Conservation (phyloP, 2,888 invertebrate genomes). For the Chymomyza amoena region DNA sequence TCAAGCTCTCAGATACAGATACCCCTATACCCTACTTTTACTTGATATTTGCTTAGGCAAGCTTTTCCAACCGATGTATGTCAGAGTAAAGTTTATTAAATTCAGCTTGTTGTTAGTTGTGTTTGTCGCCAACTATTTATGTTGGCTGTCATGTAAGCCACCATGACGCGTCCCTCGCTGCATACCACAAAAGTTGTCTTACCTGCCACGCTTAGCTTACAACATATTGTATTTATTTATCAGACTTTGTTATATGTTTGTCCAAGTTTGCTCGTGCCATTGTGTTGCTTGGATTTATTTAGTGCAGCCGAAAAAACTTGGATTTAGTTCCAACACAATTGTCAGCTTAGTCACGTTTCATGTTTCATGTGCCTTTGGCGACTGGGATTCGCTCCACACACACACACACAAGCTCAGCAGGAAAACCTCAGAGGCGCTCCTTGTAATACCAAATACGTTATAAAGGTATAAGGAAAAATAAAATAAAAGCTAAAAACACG, state of each 20-base stretch:
- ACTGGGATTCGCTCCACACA: background rate
- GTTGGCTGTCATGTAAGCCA: slow-evolving; percentile 57
- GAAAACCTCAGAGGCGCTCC: background rate
- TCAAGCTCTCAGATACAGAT: background rate
- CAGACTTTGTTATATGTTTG: background rate
- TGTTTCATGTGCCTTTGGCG: slow-evolving; percentile 5
- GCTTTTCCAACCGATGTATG: background rate
- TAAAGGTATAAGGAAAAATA: background rate
- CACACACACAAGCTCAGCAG: slow-evolving; percentile 11
- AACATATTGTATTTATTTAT: background rate
- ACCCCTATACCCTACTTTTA: background rate
- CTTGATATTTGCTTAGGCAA: background rate
- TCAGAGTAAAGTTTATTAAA: background rate
- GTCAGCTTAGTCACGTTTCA: slow-evolving; percentile 8
- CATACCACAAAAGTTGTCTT: slow-evolving; percentile 1
- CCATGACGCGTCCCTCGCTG: background rate
- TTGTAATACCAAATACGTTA: background rate
- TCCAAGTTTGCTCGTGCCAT: background rate
- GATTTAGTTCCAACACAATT: background rate
- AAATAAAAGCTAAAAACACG: background rate
- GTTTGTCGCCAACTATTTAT: slow-evolving; percentile 47
- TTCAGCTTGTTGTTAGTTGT: background rate
- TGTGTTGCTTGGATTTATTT: background rate
- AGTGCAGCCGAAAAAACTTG: background rate
- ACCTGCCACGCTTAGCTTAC: background rate